Base-by-base conservation (phyloP, 1,140 invertebrate genomes). In the Asbolus verrucosus region DNA sequence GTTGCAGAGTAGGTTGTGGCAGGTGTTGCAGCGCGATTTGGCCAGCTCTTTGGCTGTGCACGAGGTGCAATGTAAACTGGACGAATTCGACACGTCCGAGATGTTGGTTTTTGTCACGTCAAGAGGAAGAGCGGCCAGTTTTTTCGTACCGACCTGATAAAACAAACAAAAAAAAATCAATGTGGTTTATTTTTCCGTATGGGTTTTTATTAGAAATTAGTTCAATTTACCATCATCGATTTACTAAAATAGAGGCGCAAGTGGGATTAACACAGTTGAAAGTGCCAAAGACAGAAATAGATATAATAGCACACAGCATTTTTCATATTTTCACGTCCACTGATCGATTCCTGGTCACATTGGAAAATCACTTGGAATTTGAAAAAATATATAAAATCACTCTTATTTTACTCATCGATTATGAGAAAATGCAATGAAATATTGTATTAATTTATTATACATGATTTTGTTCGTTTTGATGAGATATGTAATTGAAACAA, bases 31-130 rank as follows among this genome's bases (percentile, higher is more conserved):
- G 65, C 94, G 89, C 9, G 95, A 95, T 9, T 97, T 91, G 9
- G 96, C 95, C 77, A 90, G 89, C 81, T 96, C 93, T 81, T 94
- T 94, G 74, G 92, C 89, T 76, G 94, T 95, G 81, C 94, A 95
- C 43, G 92, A 94, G 38, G 93, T 95, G 82, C 94, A 95, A 6
- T 91, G 85, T 67, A 94, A 88, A 71, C 89, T 89, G 73, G 86
- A 86, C 74, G 94, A 89, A 6, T 91, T 89, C 9, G 89, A 90
- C 79, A 95, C 90, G 82, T 97, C 94, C 67, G 95, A 80, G 76
- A 94, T 89, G 80, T 96, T 95, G 18, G 90, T 91, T 39, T 91
- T 85, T 60, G 95, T 91, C 81, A 94, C 93, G 79, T 97, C 94
- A 69, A 89, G 87, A 14, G 89, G 90, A 60, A 97, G 82, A 33